A percentile compares a stretch with the other conserved stretches of the same genome.
phyloP scores from a whole-genome alignment of 2,113 vertebrate genomes.

The Cyprinodon tularosa region DNA sequence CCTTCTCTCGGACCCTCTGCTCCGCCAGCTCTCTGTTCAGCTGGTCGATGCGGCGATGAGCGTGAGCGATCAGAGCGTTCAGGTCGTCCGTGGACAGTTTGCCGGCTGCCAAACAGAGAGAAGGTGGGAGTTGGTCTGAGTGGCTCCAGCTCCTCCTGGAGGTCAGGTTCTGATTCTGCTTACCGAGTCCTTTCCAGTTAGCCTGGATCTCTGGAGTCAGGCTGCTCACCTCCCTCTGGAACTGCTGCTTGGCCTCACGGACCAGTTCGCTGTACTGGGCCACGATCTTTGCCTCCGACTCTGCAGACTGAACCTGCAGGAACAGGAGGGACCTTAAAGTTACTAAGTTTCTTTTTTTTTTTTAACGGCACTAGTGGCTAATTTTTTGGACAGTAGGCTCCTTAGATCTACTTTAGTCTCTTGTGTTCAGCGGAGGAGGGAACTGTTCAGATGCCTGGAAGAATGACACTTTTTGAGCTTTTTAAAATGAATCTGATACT shows the following conservation, averaged over 20 bases:
- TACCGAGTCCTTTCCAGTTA: conserved; percentile 95
- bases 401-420: too few relatives aligned
- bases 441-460: too few relatives aligned
- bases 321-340: background rate
- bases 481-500: too few relatives aligned
- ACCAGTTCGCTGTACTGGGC: conserved; percentile 95
- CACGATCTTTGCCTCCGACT: conserved; percentile 91
- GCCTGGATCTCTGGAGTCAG: conserved; percentile 92
- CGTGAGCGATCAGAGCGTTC: conserved; percentile 93
- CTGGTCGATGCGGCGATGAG: conserved; percentile 95
- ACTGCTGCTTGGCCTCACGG: conserved; percentile 89
- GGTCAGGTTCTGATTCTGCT: conserved; percentile 64
- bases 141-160: too few relatives aligned
- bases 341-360: too few relatives aligned
- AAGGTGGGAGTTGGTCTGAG: background rate
- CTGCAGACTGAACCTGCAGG: conserved; percentile 87
- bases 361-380: too few relatives aligned
- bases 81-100: conserved; percentile 88
- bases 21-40: conserved; percentile 90
- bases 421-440: too few relatives aligned
- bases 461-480: too few relatives aligned
- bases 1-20: conserved; percentile 89
- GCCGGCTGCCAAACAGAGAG: conserved; percentile 79
- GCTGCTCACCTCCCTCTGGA: conserved; percentile 91
- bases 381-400: too few relatives aligned